A percentile compares a stretch with the other conserved stretches of the same genome.
These are phyloP conservation scores for Thermophis baileyi DNA, from an alignment of 2,113 vertebrate genomes.

Conservation along the genomic window DNA sequence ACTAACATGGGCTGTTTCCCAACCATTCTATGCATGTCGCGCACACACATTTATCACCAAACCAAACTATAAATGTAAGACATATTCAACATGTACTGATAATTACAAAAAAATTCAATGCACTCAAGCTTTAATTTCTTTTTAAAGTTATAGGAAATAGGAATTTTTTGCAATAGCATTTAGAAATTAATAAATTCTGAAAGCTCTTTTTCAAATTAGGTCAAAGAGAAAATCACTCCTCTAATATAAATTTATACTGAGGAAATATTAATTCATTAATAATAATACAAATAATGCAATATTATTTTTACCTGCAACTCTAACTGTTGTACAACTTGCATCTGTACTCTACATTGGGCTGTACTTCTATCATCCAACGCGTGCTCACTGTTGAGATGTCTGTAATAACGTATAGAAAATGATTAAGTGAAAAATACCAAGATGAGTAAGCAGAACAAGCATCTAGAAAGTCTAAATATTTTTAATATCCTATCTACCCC, in stretches of 20 bases:
- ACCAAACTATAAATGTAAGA: neutral
- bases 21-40: constrained; percentile 15
- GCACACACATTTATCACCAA: neutral
- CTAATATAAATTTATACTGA: constrained; percentile 63
- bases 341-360: constrained; percentile 99
- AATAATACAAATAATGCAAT: constrained; percentile 54
- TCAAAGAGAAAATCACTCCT: constrained; percentile 65
- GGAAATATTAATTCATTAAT: constrained; percentile 64
- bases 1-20: constrained; percentile 29
- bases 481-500: constrained; percentile 25
- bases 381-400: constrained; percentile 99
- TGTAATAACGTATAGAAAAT: constrained; percentile 81
- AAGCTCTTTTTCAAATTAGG: constrained; percentile 57
- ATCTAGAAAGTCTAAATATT: constrained; percentile 51
- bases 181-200: constrained; percentile 56
- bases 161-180: constrained; percentile 48
- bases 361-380: constrained; percentile 99
- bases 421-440: constrained; percentile 75
- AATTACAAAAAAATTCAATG: constrained; percentile 48
- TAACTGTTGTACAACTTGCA: constrained; percentile 99
- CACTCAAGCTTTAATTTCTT: constrained; percentile 57
- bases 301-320: constrained; percentile 93
- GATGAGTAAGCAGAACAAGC: constrained; percentile 54
- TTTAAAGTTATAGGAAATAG: constrained; percentile 50
- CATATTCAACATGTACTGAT: constrained; percentile 30